These are phyloP conservation scores for Philotrypesis tridentata DNA, from an alignment of 1,140 invertebrate genomes.

Conservation along the genomic window DNA sequence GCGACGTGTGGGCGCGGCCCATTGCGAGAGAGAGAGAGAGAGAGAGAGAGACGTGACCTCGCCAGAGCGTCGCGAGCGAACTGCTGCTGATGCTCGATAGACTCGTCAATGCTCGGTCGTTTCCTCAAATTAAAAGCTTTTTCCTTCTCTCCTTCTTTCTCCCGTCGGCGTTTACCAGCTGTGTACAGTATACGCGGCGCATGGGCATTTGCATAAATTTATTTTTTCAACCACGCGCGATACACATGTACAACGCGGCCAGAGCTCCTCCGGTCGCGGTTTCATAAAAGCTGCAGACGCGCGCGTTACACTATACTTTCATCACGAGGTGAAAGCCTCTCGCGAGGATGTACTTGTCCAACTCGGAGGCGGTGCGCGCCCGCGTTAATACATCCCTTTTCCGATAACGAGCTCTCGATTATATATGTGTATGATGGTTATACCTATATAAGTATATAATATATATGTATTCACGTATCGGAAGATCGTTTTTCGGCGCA, in stretches of 20 bases:
- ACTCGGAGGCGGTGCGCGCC: not conserved
- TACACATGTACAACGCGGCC: no score
- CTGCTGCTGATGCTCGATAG: conserved; percentile 55
- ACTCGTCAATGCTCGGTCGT: conserved; percentile 62
- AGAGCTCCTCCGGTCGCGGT: no score
- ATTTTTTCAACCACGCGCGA: no score
- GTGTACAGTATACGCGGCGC: no score
- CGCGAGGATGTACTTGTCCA: not conserved
- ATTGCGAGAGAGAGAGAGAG: no score
- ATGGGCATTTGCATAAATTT: no score
- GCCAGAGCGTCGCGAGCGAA: conserved; percentile 47
- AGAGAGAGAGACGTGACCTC: conserved; percentile 65
- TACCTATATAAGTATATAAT: no score
- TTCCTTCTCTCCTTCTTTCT: not conserved
- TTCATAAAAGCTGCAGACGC: no score
- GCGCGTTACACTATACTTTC: not conserved
- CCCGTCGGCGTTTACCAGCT: no score
- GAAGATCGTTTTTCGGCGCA: no score
- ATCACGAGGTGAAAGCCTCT: not conserved
- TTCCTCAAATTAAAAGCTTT: conserved; percentile 56
- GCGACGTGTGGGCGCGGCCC: conserved; percentile 59
- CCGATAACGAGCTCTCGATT: not conserved
- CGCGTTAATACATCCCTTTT: not conserved
- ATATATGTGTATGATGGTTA: no score
- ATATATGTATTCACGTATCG: no score